Evolutionary conservation across 2,797 vertebrate species (phyloP), one percentile per base, ranked within the genome.

Genomic region (Oreortyx pictus): DNA sequence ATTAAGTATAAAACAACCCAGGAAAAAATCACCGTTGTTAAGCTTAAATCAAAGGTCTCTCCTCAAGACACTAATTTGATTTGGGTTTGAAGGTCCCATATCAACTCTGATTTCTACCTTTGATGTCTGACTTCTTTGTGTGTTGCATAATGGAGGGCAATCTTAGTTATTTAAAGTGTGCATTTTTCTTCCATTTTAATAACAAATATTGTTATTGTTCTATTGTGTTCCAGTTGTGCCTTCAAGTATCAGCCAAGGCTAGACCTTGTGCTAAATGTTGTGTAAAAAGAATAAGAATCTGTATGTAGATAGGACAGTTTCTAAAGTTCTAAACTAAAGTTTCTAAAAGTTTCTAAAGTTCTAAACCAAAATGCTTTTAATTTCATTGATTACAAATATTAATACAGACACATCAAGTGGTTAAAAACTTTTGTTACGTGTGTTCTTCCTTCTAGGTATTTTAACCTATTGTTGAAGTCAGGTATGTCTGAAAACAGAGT

Each of bases 21-120:
- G 91, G 83, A 84, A 95, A 97, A 96, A 96, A 90, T 95, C 81
- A 94, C 94, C 92, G 84, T 89, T 95, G 86, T 95, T 97, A 96
- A 96, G 95, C 92, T 91, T 95, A 88, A 97, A 95, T 97, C 92
- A 97, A 97, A 97, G 94, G 94, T 91, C 71, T 95, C 74, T 95
- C 68, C 60, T 93, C 75, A 86, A 86, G 81, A 95, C 92, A 94
- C 90, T 95, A 96, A 96, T 96, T 96, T 96, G 87, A 95, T 96
- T 95, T 93, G 74, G 46, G 78, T 96, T 95, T 94, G 91, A 93
- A 95, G 93, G 91, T 92, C 94, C 57, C 2, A 0, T 94, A 88
- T 93, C 89, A 88, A 61, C 87, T 73, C 79, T 88, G 80, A 87
- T 95, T 93, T 92, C 82, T 80, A 4, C 61, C 81, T 97, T 97